Percentiles rank a stretch among this genome's conserved stretches.
Conservation (phyloP, 2,113 vertebrate species). For the Pycnonotus jocosus region DNA sequence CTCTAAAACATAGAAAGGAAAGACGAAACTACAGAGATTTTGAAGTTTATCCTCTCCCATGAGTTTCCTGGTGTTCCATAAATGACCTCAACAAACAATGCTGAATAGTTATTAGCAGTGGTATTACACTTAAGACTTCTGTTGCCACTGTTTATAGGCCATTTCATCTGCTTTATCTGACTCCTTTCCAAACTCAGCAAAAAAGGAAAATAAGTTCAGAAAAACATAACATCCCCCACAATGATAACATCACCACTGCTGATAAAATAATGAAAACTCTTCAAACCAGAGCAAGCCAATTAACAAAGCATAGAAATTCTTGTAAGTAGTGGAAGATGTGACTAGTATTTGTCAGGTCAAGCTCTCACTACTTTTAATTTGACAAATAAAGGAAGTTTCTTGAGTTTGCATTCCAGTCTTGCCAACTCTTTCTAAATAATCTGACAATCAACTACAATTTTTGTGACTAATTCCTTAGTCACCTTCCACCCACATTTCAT, state of each 20-base stretch:
- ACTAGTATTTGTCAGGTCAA: neutral
- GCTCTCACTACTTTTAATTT: neutral
- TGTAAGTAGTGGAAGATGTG: neutral
- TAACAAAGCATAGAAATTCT: neutral
- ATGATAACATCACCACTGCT: neutral
- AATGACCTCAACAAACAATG: neutral
- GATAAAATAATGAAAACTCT: neutral
- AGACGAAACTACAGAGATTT: neutral
- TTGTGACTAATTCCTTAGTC: neutral
- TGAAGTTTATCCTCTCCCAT: rapidly evolving
- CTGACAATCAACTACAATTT: neutral
- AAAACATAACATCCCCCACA: neutral
- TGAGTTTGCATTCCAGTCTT: neutral
- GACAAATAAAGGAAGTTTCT: neutral
- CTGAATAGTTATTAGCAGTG: neutral
- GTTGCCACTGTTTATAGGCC: neutral
- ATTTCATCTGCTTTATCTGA: neutral
- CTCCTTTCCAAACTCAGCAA: neutral
- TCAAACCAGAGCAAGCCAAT: neutral
- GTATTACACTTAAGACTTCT: neutral
- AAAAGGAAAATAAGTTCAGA: neutral
- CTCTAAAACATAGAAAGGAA: neutral
- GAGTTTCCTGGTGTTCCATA: neutral
- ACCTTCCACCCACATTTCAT: neutral
- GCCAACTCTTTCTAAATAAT: neutral